phyloP scores from a whole-genome alignment of 2,888 invertebrate species.

The Ectemnius lituratus region DNA sequence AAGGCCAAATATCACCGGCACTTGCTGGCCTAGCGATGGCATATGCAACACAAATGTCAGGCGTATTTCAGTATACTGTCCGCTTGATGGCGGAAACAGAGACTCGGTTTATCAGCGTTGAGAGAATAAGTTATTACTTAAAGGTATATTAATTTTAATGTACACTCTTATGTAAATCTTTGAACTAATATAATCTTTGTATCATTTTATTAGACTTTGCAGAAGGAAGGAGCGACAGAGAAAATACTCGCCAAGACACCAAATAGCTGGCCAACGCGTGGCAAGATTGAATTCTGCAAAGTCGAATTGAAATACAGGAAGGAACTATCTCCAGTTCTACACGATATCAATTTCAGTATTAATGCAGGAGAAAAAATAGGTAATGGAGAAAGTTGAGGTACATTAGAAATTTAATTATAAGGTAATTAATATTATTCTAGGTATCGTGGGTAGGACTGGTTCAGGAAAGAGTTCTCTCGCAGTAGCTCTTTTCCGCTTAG shows the following conservation, averaged over 20 bases:
- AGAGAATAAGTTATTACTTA: conserved; percentile 75
- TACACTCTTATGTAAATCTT: background rate
- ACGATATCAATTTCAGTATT: conserved; percentile 80
- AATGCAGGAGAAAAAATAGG: conserved; percentile 81
- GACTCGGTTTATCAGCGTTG: conserved; percentile 78
- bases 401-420: background rate
- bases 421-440: conserved; percentile 59
- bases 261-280: conserved; percentile 79
- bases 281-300: conserved; percentile 79
- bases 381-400: conserved; percentile 31
- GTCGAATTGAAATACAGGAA: conserved; percentile 79
- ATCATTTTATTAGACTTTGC: conserved; percentile 52
- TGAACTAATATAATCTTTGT: conserved; percentile 12
- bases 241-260: conserved; percentile 61
- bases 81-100: conserved; percentile 78
- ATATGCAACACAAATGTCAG: conserved; percentile 81
- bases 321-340: conserved; percentile 78
- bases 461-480: conserved; percentile 81
- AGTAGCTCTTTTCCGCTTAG: conserved; percentile 81
- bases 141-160: conserved; percentile 58
- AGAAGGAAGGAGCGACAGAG: conserved; percentile 57
- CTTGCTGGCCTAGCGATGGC: conserved; percentile 82
- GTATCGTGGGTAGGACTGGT: conserved; percentile 79
- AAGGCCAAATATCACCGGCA: conserved; percentile 78
- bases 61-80: conserved; percentile 80